These are phyloP conservation scores for Crypturellus undulatus DNA, from an alignment of 2,113 vertebrate species.

Conservation along the genomic window DNA sequence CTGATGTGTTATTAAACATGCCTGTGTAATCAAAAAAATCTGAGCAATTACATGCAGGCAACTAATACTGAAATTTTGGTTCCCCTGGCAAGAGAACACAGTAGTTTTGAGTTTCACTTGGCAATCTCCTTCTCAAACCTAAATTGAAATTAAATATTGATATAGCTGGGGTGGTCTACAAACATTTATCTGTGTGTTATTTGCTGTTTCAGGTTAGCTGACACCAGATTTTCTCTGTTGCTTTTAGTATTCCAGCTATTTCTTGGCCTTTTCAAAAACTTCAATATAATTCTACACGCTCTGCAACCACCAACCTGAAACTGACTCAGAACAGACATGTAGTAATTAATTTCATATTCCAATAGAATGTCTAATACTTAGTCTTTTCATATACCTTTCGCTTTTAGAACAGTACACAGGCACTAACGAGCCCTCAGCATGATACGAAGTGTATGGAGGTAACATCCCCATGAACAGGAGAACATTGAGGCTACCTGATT, in stretches of 20 bases:
- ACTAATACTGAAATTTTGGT: neutral
- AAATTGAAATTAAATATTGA: neutral
- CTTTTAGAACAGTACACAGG: neutral
- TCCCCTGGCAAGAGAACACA: neutral
- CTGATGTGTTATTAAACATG: neutral
- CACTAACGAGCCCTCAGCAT: neutral
- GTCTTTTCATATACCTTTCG: neutral
- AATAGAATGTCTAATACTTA: neutral
- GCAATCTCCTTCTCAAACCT: neutral
- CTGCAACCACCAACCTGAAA: neutral
- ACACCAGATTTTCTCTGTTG: neutral
- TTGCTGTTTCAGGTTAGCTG: neutral
- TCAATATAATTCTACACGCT: rapidly evolving
- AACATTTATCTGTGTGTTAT: neutral
- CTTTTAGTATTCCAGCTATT: neutral
- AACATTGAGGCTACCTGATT: neutral
- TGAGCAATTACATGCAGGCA: neutral
- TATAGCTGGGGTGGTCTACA: neutral
- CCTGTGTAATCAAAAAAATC: neutral
- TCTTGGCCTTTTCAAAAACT: neutral
- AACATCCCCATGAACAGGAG: neutral
- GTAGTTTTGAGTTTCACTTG: neutral
- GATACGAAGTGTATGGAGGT: neutral
- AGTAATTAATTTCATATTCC: neutral
- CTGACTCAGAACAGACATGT: neutral